Base-by-base conservation (phyloP, 2,113 vertebrate genomes). In the Sorex araneus region DNA sequence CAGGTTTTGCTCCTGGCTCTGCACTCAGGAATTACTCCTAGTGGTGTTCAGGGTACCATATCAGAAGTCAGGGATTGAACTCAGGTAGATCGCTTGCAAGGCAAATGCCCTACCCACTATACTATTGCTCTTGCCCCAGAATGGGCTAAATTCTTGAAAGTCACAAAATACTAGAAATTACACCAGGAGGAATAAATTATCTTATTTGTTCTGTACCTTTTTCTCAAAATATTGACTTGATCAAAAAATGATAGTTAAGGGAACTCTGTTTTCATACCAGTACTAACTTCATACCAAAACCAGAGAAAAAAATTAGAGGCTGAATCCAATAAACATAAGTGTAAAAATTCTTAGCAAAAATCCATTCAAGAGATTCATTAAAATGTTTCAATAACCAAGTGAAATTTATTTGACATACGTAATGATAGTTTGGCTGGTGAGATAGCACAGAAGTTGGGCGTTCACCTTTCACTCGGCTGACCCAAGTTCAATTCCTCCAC, bases 311-410 rank as follows among this genome's bases (percentile, higher is more conserved):
- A 84, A 45, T 23, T 57, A 60, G 4, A 81, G 18, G 73, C 18
- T 21, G 47, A 1, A 73, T 94, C 36, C 81, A 0, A 3, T 91
- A 32, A 69, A 28, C 28, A 27, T 74, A 79, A 36, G 69, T 57
- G 21, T 80, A 86, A 69, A 92, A 84, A 69, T 84, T 6, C 3
- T 87, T 19, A 75, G 63, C 27, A 84, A 80, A 84, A 89, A 84
- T 74, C 27, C 21, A 66, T 30, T 36, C 1, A 0, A 50, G 27
- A 36, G 47, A 30, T 84, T 7, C 80, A 34, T 75, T 16, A 69
- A 91, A 83, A 57, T 63, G 40, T 95, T 90, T 73, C 16, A 63
- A 70, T 8, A 43, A 57, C n/a, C 10, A 63, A 80, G 9, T 70
- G 36, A 13, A 6, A 63, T 64, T 71, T 91, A 57, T 69, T 54